Base-by-base conservation (phyloP, 2,113 vertebrate genomes). In the Cyrtonyx montezumae region DNA sequence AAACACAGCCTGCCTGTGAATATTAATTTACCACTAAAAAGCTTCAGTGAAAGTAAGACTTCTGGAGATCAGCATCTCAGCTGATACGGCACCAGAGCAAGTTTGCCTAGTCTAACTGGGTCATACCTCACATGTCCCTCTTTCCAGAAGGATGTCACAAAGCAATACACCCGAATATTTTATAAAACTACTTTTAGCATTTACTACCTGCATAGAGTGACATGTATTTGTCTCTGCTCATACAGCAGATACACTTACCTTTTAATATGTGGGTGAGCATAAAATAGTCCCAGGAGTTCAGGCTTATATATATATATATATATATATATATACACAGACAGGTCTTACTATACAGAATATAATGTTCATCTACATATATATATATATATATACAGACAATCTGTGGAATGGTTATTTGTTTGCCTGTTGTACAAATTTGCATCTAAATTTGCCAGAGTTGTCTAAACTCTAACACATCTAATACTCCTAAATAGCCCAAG, bases 241-340 rank as follows among this genome's bases (percentile, higher is more conserved):
- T 11, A 37, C 0, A 69, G 37, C 2, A 55, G 16, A 89, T 1
- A 22, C 2, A 7, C 2, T 3, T 59, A 76, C 4, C n/a, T 71
- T 82, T 43, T 58, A 58, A 45, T 62, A 43, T 4, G 51, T 53
- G 6, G 51, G 7, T 43, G 67, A 32, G 8, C 8, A 51, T 59
- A 28, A 83, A 74, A 67, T 3, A 5, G 25, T 19, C 32, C 7
- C 67, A 70, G 14, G 8, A 43, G 28, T 23, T 79, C 9, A 40
- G 21, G 25, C 22, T 82, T 45, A 26, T 11, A 4, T 7, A 48
- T 4, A 6, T 3, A n/a, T n/a, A n/a, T n/a, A n/a, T n/a, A n/a
- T n/a, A n/a, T n/a, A n/a, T 45, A 26, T 11, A 4, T 7, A 48
- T 4, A 6, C 2, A 34, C 3, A 84, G 18, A 77, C 0, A 43